phyloP scores from a whole-genome alignment of 2,888 invertebrate species.

The Tenthredo notha region DNA sequence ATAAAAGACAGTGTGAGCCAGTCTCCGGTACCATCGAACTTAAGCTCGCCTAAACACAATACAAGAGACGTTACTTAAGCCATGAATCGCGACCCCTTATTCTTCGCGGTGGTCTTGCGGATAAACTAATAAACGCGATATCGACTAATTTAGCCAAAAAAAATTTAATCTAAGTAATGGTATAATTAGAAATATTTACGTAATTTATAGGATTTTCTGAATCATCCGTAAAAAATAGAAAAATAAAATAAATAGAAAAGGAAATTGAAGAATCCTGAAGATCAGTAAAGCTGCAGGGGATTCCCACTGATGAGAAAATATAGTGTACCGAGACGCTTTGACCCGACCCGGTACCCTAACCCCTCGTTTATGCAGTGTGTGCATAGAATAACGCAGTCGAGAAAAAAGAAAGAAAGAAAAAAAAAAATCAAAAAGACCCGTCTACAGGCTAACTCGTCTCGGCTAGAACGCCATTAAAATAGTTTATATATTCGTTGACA shows the following conservation, averaged over 20 bases:
- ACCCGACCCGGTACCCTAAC: background rate
- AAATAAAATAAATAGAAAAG: background rate
- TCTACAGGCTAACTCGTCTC: slow-evolving; percentile 2
- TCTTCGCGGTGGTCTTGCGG: background rate
- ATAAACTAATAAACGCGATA: background rate
- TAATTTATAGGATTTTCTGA: background rate
- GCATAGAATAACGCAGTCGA: slow-evolving; percentile 30
- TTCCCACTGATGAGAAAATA: background rate
- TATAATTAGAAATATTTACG: background rate
- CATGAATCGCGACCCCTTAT: background rate
- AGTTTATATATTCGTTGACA: slow-evolving; percentile 28
- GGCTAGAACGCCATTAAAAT: slow-evolving; percentile 20
- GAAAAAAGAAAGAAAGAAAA: background rate
- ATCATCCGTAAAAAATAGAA: background rate
- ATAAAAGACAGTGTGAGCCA: slow-evolving; percentile 1
- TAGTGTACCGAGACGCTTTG: slow-evolving; percentile 11
- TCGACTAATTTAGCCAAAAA: background rate
- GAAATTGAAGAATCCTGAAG: background rate
- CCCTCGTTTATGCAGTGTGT: slow-evolving; percentile 16
- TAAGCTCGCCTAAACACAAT: background rate
- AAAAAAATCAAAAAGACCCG: slow-evolving; percentile 27
- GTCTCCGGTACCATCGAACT: slow-evolving; percentile 24
- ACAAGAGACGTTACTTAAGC: slow-evolving; percentile 10
- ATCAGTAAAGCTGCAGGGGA: background rate
- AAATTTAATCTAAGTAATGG: background rate